A percentile compares a stretch with the other conserved stretches of the same genome.
phyloP scores from a whole-genome alignment of 1,140 invertebrate species.

The Calephelis virginiensis region DNA sequence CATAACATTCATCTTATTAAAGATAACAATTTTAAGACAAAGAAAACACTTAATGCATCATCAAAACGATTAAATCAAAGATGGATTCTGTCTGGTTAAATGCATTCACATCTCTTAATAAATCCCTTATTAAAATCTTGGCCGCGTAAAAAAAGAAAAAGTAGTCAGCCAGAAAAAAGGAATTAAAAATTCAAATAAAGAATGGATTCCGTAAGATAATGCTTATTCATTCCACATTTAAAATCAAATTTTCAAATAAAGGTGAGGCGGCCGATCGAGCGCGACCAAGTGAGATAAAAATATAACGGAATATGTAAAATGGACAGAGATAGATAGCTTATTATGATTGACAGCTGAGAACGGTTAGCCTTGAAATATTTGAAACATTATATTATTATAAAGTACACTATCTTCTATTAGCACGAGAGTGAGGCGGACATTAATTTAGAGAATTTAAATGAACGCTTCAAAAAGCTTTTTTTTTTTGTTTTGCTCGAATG shows the following conservation, averaged over 20 bases:
- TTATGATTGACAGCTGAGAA: constrained; percentile 79
- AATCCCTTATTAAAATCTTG: constrained; percentile 44
- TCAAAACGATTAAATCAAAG: constrained; percentile 24
- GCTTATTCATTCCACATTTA: constrained; percentile 79
- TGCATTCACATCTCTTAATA: constrained; percentile 60
- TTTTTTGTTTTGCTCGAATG: too few species aligned
- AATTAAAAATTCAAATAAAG: constrained; percentile 77
- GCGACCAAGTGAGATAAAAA: constrained; percentile 47
- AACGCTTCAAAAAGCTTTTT: constrained; percentile 8
- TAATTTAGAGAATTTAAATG: constrained; percentile 28
- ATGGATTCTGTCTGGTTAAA: constrained; percentile 30
- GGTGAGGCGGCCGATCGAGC: constrained; percentile 67
- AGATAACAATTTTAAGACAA: constrained; percentile 17
- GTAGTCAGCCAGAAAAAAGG: constrained; percentile 69
- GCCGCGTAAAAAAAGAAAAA: constrained; percentile 53
- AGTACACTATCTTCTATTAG: constrained; percentile 73
- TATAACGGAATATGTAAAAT: constrained; percentile 45
- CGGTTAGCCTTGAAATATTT: constrained; percentile 79
- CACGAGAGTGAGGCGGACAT: constrained; percentile 50
- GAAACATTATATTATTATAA: constrained; percentile 79
- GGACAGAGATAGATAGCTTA: constrained; percentile 69
- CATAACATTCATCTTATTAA: constrained; percentile 17
- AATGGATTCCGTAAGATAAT: constrained; percentile 75
- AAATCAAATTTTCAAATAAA: constrained; percentile 79
- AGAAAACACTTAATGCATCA: constrained; percentile 12